Conservation (phyloP, 2,888 invertebrate genomes). For the Ophion ventricosus region DNA sequence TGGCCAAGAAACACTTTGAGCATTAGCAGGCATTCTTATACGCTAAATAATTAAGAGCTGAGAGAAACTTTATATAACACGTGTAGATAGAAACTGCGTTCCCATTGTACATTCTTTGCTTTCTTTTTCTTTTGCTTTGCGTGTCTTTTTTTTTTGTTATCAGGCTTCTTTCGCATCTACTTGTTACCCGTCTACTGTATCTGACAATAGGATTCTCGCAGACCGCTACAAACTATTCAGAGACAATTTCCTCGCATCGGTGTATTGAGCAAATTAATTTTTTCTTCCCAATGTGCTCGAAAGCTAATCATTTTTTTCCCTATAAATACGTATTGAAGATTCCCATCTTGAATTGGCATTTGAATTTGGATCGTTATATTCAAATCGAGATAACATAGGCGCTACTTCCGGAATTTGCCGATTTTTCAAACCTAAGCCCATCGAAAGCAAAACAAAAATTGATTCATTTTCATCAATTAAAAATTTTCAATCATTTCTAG, state of each 20-base stretch:
- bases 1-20: slow-evolving; percentile 78
- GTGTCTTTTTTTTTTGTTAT: slow-evolving; percentile 8
- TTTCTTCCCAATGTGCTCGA: background rate
- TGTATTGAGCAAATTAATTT: background rate
- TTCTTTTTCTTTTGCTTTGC: slow-evolving; percentile 21
- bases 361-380: no score
- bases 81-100: slow-evolving; percentile 78
- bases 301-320: background rate
- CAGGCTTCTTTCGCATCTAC: slow-evolving; percentile 42
- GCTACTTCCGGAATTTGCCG: no score
- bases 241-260: slow-evolving; percentile 32
- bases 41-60: slow-evolving; percentile 71
- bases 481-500: no score
- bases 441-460: no score
- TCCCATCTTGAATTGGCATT: no score
- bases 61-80: slow-evolving; percentile 75
- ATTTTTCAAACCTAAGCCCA: no score
- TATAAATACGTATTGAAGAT: background rate
- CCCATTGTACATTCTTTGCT: slow-evolving; percentile 63
- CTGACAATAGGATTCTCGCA: slow-evolving; percentile 48
- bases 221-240: slow-evolving; percentile 60
- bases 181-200: slow-evolving; percentile 48
- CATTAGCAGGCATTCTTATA: slow-evolving; percentile 79
- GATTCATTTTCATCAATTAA: no score
- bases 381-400: no score